These are phyloP conservation scores for Lymantria monacha DNA, from an alignment of 2,888 invertebrate species.

Conservation along the genomic window DNA sequence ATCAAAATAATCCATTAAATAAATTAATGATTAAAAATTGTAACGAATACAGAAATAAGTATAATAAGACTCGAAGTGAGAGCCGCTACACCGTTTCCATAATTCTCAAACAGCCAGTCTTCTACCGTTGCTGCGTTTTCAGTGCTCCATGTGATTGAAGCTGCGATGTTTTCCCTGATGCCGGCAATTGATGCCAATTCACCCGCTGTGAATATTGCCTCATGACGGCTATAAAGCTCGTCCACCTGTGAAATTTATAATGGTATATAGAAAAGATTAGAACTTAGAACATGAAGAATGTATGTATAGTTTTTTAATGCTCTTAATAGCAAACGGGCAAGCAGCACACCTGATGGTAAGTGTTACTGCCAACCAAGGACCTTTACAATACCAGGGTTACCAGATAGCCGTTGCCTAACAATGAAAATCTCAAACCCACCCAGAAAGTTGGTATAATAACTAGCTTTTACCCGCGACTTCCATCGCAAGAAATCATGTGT, in stretches of 20 bases:
- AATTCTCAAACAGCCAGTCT: conserved; percentile 54
- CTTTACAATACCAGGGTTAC: too few species aligned
- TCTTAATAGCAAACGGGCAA: too few species aligned
- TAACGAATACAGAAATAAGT: conserved; percentile 44
- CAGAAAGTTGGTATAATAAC: too few species aligned
- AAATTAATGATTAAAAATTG: conserved; percentile 41
- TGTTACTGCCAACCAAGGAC: too few species aligned
- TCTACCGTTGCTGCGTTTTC: conserved; percentile 49
- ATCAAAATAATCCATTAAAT: too few species aligned
- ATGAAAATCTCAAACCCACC: too few species aligned
- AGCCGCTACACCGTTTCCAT: conserved; percentile 39
- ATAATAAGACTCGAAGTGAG: conserved; percentile 52
- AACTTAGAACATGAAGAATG: too few species aligned
- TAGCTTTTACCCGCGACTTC: too few species aligned
- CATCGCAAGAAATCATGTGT: too few species aligned
- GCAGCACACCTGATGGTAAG: too few species aligned
- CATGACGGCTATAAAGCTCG: conserved; percentile 43
- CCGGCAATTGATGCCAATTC: conserved; percentile 57
- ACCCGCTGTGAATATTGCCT: conserved; percentile 56
- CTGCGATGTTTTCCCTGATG: conserved; percentile 64
- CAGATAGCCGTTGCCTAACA: too few species aligned
- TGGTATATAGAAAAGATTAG: neutral
- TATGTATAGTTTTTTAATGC: too few species aligned
- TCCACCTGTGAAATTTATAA: conserved; percentile 42
- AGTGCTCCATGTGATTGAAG: conserved; percentile 61